A percentile compares a stretch with the other conserved stretches of the same genome.
These are phyloP conservation scores for Spinibarbus caldwelli DNA, from an alignment of 2,797 vertebrate species.

Conservation along the genomic window DNA sequence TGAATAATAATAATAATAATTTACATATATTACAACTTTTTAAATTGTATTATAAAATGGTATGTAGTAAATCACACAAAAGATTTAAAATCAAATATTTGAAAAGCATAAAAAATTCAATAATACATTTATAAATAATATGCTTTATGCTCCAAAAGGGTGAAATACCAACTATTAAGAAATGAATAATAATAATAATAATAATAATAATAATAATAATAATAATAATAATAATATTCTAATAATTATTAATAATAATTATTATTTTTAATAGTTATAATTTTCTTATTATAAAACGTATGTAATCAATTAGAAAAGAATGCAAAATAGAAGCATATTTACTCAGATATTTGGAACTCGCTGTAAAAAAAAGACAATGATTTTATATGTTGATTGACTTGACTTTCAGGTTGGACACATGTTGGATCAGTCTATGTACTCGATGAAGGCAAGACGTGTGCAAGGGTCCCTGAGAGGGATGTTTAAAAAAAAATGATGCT, in stretches of 20 bases:
- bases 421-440: not conserved
- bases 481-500: not conserved
- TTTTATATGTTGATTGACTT: not conserved
- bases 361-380: not conserved
- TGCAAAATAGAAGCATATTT: not conserved
- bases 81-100: not conserved
- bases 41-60: not conserved
- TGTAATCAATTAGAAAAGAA: not conserved
- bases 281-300: not conserved
- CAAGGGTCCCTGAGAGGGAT: not conserved
- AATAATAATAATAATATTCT: too few relatives aligned
- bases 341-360: not conserved
- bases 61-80: not conserved
- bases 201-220: too few relatives aligned
- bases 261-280: not conserved
- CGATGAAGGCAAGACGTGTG: not conserved
- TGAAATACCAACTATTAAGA: not conserved
- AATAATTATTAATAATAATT: too few relatives aligned
- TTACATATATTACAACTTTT: not conserved
- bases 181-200: not conserved
- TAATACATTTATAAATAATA: not conserved
- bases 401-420: not conserved
- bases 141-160: not conserved
- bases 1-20: not conserved
- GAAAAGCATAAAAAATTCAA: too few relatives aligned